These are phyloP conservation scores for Hylaea fasciaria DNA, from an alignment of 2,888 invertebrate species.

Conservation along the genomic window DNA sequence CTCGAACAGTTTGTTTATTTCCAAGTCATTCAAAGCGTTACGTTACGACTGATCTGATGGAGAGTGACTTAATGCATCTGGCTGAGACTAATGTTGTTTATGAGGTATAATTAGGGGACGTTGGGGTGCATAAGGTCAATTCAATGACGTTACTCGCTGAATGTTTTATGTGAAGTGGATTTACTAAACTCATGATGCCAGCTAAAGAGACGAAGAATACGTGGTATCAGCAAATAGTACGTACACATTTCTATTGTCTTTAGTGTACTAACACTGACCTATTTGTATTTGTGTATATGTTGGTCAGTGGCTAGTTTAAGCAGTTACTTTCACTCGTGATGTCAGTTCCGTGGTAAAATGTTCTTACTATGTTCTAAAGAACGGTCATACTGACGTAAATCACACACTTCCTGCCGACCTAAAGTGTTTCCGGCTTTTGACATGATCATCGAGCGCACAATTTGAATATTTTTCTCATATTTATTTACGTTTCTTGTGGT, in stretches of 20 bases:
- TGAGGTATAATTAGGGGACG: neutral
- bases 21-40: slow-evolving; percentile 8
- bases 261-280: too few relatives aligned
- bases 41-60: slow-evolving; percentile 10
- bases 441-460: slow-evolving; percentile 9
- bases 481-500: slow-evolving; percentile 13
- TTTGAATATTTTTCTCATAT: slow-evolving; percentile 20
- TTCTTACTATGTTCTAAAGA: slow-evolving; percentile 1
- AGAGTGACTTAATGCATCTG: neutral
- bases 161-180: too few relatives aligned
- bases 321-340: neutral
- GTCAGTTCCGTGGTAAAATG: neutral
- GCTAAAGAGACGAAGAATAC: too few relatives aligned
- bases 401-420: slow-evolving; percentile 10
- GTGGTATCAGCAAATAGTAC: too few relatives aligned
- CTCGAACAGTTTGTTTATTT: slow-evolving; percentile 4
- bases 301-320: too few relatives aligned
- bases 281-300: too few relatives aligned
- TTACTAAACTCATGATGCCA: too few relatives aligned
- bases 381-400: slow-evolving; percentile 7
- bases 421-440: slow-evolving; percentile 5
- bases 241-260: too few relatives aligned
- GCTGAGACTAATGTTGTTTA: neutral
- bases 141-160: too few relatives aligned
- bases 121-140: neutral